These are phyloP conservation scores for Alectura lathami DNA, from an alignment of 2,113 vertebrate genomes.

Conservation along the genomic window DNA sequence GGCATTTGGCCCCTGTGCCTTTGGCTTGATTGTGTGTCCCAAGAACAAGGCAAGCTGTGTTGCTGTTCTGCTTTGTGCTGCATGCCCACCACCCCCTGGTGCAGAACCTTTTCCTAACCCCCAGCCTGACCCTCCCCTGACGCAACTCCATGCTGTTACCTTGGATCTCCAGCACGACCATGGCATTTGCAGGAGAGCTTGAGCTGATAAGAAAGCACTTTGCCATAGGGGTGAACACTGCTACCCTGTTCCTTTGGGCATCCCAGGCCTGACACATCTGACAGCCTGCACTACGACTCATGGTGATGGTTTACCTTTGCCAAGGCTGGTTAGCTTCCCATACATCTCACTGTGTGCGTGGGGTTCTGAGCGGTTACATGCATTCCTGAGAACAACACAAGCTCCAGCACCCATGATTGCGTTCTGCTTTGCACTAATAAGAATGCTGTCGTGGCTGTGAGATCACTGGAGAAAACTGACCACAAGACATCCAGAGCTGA, in stretches of 20 bases:
- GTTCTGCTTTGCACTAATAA: not conserved
- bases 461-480: not conserved
- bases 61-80: not conserved
- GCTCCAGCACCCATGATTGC: not conserved
- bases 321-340: not conserved
- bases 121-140: too few species aligned
- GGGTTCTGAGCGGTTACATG: fast-evolving
- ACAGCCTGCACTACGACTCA: not conserved
- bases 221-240: not conserved
- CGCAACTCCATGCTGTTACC: too few species aligned
- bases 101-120: too few species aligned
- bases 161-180: too few species aligned
- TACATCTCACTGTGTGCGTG: fast-evolving
- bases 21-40: not conserved
- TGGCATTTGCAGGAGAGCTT: not conserved
- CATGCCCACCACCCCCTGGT: too few species aligned
- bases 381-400: not conserved
- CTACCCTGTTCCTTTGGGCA: not conserved
- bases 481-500: not conserved
- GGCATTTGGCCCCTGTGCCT: fast-evolving
- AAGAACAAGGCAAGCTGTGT: fast-evolving
- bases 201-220: not conserved
- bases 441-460: not conserved
- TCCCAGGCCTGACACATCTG: not conserved
- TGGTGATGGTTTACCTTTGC: not conserved